Conservation (phyloP, 2,113 vertebrate genomes). For the Vicugna pacos region DNA sequence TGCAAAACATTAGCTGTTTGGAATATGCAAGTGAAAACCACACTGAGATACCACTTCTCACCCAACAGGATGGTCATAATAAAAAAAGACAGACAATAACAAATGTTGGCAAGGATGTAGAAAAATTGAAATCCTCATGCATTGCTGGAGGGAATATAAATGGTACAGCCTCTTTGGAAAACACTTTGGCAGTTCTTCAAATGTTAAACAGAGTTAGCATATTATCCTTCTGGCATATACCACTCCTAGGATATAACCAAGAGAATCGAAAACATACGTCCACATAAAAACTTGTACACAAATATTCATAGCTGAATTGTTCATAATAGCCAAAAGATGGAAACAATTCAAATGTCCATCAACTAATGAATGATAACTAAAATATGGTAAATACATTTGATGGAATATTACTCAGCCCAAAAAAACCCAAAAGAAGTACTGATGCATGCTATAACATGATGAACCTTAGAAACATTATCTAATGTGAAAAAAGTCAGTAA, state of each 20-base stretch:
- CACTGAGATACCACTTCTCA: not conserved
- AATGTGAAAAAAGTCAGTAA: not conserved
- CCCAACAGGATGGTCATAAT: not conserved
- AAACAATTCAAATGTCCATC: not conserved
- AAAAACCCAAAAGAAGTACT: conserved; percentile 12
- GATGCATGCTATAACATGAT: not conserved
- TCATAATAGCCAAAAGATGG: conserved; percentile 15
- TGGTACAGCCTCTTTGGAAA: not conserved
- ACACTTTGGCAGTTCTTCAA: not conserved
- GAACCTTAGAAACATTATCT: not conserved
- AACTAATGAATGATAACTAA: not conserved
- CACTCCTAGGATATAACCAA: conserved; percentile 12
- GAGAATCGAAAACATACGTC: conserved; percentile 1
- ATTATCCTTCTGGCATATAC: not conserved
- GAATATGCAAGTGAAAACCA: conserved; percentile 28
- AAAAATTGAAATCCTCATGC: not conserved
- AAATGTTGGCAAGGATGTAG: conserved; percentile 26
- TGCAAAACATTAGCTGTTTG: not conserved
- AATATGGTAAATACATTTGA: conserved; percentile 4
- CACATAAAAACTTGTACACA: not conserved
- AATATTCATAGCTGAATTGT: not conserved
- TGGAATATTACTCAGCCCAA: conserved; percentile 37
- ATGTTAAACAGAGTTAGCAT: not conserved
- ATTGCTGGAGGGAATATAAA: not conserved
- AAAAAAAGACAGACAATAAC: conserved; percentile 40